Evolutionary conservation across 2,888 invertebrate species (phyloP), one percentile per base, ranked within the genome.

Genomic region (Achlya flavicornis): DNA sequence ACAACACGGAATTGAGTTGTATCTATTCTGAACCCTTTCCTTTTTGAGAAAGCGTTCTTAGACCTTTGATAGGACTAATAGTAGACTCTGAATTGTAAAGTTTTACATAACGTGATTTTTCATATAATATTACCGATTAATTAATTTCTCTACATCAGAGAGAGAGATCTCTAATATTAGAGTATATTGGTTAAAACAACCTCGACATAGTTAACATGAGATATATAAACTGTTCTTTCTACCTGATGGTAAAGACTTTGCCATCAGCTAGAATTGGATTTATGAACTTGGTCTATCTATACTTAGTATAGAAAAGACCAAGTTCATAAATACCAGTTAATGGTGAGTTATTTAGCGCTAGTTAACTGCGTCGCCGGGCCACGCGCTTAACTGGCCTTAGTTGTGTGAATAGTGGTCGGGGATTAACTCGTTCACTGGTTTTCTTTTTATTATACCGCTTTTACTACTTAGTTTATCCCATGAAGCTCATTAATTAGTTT

Each of bases 291-390:
- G n/a, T n/a, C n/a, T n/a, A n/a, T n/a, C n/a, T n/a, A n/a, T n/a
- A n/a, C n/a, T n/a, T n/a, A n/a, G 26, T 26, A 26, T 26, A 26
- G 26, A 26, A n/a, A 1, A 16, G 19, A 14, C 4, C 53, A 53
- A 19, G 53, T 53, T 53, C 16, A 53, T 53, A 53, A 53, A 53
- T 53, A 53, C 19, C 16, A 53, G 53, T 53, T 53, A 53, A 53
- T 53, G n/a, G 53, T 53, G 19, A 53, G 53, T 53, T 53, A 19
- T 19, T 53, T 53, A 53, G 53, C 53, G 5, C 19, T 10, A 53
- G 53, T 53, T 53, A 53, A 53, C 53, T 53, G 53, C 53, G 53
- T 53, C 53, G 53, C 53, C 35, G 19, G 11, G 53, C 19, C 19
- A 10, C 53, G 16, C n/a, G 53, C 53, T 53, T 53, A 53, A 53